phyloP scores from a whole-genome alignment of 2,888 invertebrate species.

The Teleiodes luculella region DNA sequence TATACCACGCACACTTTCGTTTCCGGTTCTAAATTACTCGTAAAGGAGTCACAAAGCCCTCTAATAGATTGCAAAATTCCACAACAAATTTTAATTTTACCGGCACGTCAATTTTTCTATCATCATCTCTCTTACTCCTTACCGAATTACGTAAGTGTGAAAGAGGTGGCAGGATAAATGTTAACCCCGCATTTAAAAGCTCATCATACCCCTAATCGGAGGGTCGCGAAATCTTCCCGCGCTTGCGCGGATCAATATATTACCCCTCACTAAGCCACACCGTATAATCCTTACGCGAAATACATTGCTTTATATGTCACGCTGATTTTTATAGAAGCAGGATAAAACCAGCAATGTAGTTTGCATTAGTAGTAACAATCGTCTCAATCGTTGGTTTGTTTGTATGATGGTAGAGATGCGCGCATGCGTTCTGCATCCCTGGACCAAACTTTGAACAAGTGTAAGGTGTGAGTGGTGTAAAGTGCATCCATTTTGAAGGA shows the following conservation, averaged over 20 bases:
- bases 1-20: not conserved
- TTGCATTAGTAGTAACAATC: not conserved
- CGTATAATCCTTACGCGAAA: conserved; percentile 1
- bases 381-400: conserved; percentile 34
- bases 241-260: conserved; percentile 73
- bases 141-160: conserved; percentile 20
- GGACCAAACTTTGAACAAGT: conserved; percentile 64
- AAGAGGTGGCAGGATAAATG: conserved; percentile 28
- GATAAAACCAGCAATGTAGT: conserved; percentile 35
- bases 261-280: conserved; percentile 32
- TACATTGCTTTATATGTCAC: conserved; percentile 35
- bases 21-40: not conserved
- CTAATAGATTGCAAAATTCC: conserved; percentile 8
- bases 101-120: not conserved
- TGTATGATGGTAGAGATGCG: conserved; percentile 35
- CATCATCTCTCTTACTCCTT: conserved; percentile 15
- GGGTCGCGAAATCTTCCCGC: conserved; percentile 53
- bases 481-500: conserved; percentile 60
- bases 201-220: conserved; percentile 38
- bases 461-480: conserved; percentile 54
- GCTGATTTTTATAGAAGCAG: not conserved
- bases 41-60: not conserved
- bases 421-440: conserved; percentile 69
- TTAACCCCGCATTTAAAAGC: conserved; percentile 26
- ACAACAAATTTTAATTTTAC: conserved; percentile 9